These are phyloP conservation scores for Oxyruncus cristatus DNA, from an alignment of 2,113 vertebrate genomes.

Conservation along the genomic window DNA sequence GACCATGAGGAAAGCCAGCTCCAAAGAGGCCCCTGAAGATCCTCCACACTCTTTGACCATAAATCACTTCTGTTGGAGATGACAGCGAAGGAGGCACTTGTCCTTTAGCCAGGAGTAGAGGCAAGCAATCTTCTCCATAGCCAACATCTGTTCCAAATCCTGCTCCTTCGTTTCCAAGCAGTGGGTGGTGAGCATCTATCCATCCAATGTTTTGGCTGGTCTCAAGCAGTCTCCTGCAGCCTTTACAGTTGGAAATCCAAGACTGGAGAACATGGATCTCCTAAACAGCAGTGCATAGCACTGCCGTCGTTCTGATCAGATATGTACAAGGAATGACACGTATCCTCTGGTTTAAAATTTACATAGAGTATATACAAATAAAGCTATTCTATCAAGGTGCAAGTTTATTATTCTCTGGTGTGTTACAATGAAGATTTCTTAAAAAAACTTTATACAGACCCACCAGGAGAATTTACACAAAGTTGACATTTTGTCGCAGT, in stretches of 20 bases:
- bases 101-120: conserved; percentile 36
- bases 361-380: conserved; percentile 62
- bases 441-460: conserved; percentile 6
- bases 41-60: background rate
- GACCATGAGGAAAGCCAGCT: background rate
- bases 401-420: conserved; percentile 47
- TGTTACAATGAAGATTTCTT: conserved; percentile 12
- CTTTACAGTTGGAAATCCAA: conserved; percentile 12
- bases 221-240: conserved; percentile 2
- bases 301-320: background rate
- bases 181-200: conserved; percentile 16
- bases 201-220: background rate
- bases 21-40: conserved; percentile 4
- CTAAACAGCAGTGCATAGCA: conserved; percentile 53
- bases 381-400: conserved; percentile 68
- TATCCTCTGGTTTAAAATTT: conserved; percentile 45
- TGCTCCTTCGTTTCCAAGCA: conserved; percentile 14
- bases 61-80: conserved; percentile 18
- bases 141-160: background rate
- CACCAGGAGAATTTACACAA: conserved; percentile 10
- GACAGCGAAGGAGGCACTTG: conserved; percentile 46
- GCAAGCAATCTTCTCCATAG: conserved; percentile 33
- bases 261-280: conserved; percentile 4
- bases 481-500: background rate
- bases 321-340: conserved; percentile 35